Base-by-base conservation (phyloP, 2,113 vertebrate species). In the Phylloscopus trochilus region DNA sequence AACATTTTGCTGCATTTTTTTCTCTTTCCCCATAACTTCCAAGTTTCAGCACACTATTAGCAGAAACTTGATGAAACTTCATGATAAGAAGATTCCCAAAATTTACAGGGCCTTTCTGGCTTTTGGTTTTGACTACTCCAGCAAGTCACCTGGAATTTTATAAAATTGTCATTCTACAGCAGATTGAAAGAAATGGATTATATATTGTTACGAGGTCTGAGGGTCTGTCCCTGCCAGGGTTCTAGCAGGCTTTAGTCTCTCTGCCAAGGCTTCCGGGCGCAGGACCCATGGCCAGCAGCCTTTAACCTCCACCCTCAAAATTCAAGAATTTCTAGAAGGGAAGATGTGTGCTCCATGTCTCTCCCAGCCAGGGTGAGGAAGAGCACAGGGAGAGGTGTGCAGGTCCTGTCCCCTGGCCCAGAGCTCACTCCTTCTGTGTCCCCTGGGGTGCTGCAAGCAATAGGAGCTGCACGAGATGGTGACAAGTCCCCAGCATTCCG, bases 271-370 rank as follows among this genome's bases (percentile, higher is more conserved):
- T 75, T 58, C 43, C 58, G 74, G 28, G 8, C 1, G 3, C 31
- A 70, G 75, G 19, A 58, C 5, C 26, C 0, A 0, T 5, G 0
- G 13, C 41, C 75, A 35, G 23, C 35, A 79, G 4, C 67, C 58
- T 68, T 51, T n/a, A 75, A 59, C 10, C 20, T 86, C 70, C 41
- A 16, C 19, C 35, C 41, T 55, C 46, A 69, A 69, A 70, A 59
- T 41, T 4, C n/a, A 41, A 46, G 30, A 51, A 41, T 82, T 43
- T 23, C 77, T 68, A 15, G 44, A 67, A 56, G 16, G 30, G 23
- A 39, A 64, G 23, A 13, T n/a, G 44, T 19, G 9, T 27, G 39
- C 49, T 59, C 56, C 2, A 1, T 7, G 43, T 24, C 22, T 66
- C 6, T 3, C 22, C 39, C 56, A 18, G 46, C 15, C 2, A 5